These are phyloP conservation scores for Galendromus occidentalis DNA, from an alignment of 1,140 invertebrate genomes.

Conservation along the genomic window DNA sequence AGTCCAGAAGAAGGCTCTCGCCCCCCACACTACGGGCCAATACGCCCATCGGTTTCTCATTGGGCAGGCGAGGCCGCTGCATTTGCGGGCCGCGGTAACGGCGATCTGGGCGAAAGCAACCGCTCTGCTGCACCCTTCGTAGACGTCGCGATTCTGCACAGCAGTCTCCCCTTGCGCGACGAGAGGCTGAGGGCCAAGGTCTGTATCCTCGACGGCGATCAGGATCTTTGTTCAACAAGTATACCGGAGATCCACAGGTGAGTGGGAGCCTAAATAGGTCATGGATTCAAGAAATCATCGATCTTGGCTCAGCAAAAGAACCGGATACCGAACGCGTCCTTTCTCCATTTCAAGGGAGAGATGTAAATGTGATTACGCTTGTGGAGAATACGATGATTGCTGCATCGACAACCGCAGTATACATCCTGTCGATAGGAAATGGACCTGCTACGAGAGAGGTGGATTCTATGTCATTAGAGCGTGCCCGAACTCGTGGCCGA, in stretches of 20 bases:
- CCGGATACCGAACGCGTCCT: too few relatives aligned
- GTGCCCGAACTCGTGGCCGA: slow-evolving; percentile 3
- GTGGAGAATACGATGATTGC: slow-evolving; percentile 5
- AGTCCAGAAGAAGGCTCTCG: background rate
- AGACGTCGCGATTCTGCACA: background rate
- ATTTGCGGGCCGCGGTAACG: background rate
- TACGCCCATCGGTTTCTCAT: background rate
- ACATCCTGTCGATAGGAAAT: background rate
- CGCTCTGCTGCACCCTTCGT: background rate
- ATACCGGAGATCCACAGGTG: slow-evolving; percentile 7
- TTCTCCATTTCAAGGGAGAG: background rate
- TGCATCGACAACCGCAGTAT: background rate
- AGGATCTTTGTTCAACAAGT: background rate
- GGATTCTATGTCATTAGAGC: slow-evolving; percentile 5
- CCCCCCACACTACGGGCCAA: background rate
- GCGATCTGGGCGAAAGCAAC: background rate
- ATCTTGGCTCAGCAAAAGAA: too few relatives aligned
- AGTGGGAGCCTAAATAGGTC: background rate
- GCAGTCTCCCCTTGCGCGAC: background rate
- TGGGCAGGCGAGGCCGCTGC: background rate
- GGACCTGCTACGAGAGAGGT: background rate
- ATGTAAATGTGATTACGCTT: slow-evolving; percentile 4
- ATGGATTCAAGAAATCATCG: too few relatives aligned
- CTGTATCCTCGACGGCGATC: background rate
- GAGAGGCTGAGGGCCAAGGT: background rate